Base-by-base conservation (phyloP, 2,888 invertebrate genomes). In the Pyrrhia umbra region DNA sequence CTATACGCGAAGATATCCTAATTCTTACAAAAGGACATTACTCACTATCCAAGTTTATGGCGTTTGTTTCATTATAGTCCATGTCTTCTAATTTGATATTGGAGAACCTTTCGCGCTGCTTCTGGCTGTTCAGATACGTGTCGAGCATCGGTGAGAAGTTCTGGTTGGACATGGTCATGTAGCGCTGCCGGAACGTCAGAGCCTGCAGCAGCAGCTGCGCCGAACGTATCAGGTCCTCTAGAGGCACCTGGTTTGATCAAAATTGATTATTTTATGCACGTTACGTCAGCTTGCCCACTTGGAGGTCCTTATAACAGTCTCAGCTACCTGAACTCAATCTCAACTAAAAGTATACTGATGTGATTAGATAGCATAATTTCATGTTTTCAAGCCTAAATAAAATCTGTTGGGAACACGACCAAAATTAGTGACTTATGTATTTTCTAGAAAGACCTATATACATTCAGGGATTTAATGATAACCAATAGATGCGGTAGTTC, bases 151-250 rank as follows among this genome's bases (percentile, higher is more conserved):
- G 93, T 0, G 98, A 97, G 89, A 98, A 98, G 39, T 96, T 96
- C 91, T 99, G 99, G 75, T 96, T 95, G 0, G 98, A 97, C 84
- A 96, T 95, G 21, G 96, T 95, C 99, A 99, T 99, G 92, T 99
- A 99, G 59, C 96, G 96, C 85, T 97, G 97, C 15, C 99, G 96
- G 68, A 98, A 95, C 60, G 96, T 96, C 80, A 99, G 89, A 0
- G 98, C 98, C 85, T 98, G 96, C 13, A 98, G 96, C 47, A 99
- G 93, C 76, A 97, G 95, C 42, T 96, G 96, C 0, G 99, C 98
- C 0, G 99, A 98, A 56, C 97, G 96, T 75, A 97, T 96, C 83
- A 99, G 94, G 90, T 99, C 99, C 88, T 99, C 99, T 75, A 98
- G 90, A 0, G 99, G 98, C 5, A 98, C 98, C 98, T 98, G 80